Evolutionary conservation across 2,113 vertebrate species (phyloP), one percentile per base, ranked within the genome.

Genomic region (Polypterus senegalus): DNA sequence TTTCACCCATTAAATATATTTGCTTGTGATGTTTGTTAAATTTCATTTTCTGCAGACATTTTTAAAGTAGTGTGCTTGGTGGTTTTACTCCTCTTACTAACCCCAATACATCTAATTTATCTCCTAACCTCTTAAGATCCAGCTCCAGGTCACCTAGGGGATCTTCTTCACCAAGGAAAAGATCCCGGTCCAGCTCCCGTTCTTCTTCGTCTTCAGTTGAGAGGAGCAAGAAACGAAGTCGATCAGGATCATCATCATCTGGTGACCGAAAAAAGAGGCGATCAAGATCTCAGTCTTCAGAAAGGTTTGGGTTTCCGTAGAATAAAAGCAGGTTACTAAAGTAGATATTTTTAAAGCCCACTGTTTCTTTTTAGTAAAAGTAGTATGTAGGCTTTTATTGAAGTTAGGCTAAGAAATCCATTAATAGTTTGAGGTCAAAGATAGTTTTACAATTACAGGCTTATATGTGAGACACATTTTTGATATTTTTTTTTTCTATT

Each of bases 251-350:
- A 54, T 87, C 95, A 70, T 97, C 96, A 72, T 87, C 92, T 84
- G 92, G 83, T 84, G 94, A 88, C 83, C 88, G 88, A 79, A 98
- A 97, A 92, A 93, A 97, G 91, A 94, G 86, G 83, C 91, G 94
- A 73, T 89, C 94, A 84, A 89, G 93, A 93, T 97, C 96, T 76
- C 92, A 79, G 88, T 97, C 94, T 89, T 93, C 94, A 81, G 94
- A 99, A 94, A 99, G 96, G 96, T 98, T 99, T 99, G 95, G 95
- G 95, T 97, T 97, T 92, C 86, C 91, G 94, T 96, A 93, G 96
- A 88, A 94, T 93, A 92, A 92, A 83, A 89, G 79, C 84, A 89
- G 89, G 79, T 91, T 27, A 27, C 27, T 27, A 27, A 27, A 27
- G 27, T 27, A 27, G 27, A 27, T 27, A 27, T 27, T 27, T 27